phyloP scores from a whole-genome alignment of 2,113 vertebrate genomes.

The Bufo bufo region DNA sequence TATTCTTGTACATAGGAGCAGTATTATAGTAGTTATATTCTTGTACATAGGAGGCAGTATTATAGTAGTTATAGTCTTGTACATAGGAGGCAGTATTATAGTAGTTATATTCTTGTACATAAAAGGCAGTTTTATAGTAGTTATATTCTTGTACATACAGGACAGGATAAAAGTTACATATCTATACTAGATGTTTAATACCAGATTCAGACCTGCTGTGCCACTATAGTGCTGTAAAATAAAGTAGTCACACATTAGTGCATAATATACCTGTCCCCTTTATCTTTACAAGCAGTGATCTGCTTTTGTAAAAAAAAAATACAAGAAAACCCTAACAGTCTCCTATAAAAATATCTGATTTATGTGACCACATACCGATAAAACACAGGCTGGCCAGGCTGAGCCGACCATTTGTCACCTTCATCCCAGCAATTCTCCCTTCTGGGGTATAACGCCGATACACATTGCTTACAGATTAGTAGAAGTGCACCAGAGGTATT shows the following conservation, averaged over 20 bases:
- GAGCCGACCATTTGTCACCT: slow-evolving; percentile 21
- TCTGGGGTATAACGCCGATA: slow-evolving; percentile 7
- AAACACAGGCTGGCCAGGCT: background rate
- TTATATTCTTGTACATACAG: too few relatives aligned
- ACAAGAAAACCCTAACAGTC: background rate
- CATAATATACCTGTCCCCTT: background rate
- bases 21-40: background rate
- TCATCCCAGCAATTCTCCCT: slow-evolving; percentile 1
- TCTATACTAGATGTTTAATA: too few relatives aligned
- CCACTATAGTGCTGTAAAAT: background rate
- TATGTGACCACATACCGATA: background rate
- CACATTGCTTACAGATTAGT: slow-evolving; percentile 38
- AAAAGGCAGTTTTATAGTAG: too few relatives aligned
- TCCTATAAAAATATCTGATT: background rate
- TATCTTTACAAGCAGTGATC: slow-evolving; percentile 5
- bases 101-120: too few relatives aligned
- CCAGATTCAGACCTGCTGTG: background rate
- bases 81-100: too few relatives aligned
- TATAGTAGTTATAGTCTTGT: background rate
- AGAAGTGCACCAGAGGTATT: background rate
- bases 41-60: background rate
- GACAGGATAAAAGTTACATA: too few relatives aligned
- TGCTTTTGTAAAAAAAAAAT: background rate
- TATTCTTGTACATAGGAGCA: background rate
- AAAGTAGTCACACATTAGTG: background rate